Base-by-base conservation (phyloP, 2,113 vertebrate genomes). In the Hypocryptadius cinnamomeus region DNA sequence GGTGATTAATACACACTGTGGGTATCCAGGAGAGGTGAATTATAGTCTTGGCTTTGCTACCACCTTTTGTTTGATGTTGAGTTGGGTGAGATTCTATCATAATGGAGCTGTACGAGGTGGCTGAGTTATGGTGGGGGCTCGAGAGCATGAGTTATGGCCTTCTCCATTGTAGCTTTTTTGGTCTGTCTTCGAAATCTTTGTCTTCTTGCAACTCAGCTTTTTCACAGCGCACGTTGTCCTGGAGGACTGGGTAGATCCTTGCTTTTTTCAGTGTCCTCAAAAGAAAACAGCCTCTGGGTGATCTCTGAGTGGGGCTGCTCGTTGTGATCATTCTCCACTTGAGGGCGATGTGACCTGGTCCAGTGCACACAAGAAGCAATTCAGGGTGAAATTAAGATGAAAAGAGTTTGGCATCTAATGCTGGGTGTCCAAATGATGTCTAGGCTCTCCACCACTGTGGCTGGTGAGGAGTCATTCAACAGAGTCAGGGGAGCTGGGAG, bases 31-130 rank as follows among this genome's bases (percentile, higher is more conserved):
- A 82, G 78, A 79, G 61, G 57, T 85, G 83, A 91, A 93, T 77
- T 79, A 57, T 30, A 64, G 80, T 79, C 81, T 65, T 96, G 95
- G 89, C 91, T 94, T 85, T 85, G 57, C 57, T 65, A 76, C 35
- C 48, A 54, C 50, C 85, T 93, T 96, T 96, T 93, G 81, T 96
- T 91, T 92, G 89, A 91, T 92, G 74, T 89, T 77, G 59, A 87
- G 50, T n/a, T 92, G 89, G 51, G 73, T 57, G 78, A 94, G 92
- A 96, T 96, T 72, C 23, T 73, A 92, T 96, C 94, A 72, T 70
- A 89, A 90, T 85, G 81, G 71, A 71, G 56, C 22, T 8, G 17
- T 56, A 44, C 2, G 3, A 51, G 27, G 70, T 61, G 66, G 57
- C 79, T 96, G 95, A 92, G 73, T 92, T 94, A 96, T 35, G 47